Percentiles rank a stretch among this genome's conserved stretches.
phyloP scores from a whole-genome alignment of 2,888 invertebrate genomes.

The Zonitis immaculata region DNA sequence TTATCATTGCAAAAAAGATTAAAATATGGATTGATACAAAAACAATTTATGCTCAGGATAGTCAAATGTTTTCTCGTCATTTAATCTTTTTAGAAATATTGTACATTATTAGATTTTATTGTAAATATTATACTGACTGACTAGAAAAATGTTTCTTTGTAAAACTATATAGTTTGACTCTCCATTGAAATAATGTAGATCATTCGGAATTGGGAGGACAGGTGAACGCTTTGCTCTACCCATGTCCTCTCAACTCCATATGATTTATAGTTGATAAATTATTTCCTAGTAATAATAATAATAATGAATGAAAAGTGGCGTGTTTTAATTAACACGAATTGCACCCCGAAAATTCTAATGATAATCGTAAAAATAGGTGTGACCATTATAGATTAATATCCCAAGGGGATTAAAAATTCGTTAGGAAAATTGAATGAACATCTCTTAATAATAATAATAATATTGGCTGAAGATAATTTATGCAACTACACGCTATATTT shows the following conservation, averaged over 20 bases:
- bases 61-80: background rate
- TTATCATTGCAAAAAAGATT: conserved; percentile 80
- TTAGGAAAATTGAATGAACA: background rate
- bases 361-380: background rate
- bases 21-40: conserved; percentile 21
- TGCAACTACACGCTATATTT: background rate
- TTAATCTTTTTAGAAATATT: too few species aligned
- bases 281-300: background rate
- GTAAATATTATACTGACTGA: conserved; percentile 46
- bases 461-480: too few species aligned
- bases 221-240: too few species aligned
- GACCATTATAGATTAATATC: background rate
- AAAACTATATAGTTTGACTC: background rate
- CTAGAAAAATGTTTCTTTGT: conserved; percentile 25
- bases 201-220: conserved; percentile 1
- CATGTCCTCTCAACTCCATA: too few species aligned
- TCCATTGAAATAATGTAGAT: background rate
- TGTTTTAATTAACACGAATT: background rate
- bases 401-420: background rate
- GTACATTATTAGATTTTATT: conserved; percentile 23
- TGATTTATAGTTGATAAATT: too few species aligned
- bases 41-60: background rate
- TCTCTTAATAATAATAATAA: too few species aligned
- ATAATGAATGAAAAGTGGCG: background rate
- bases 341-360: too few species aligned